Base-by-base conservation (phyloP, 2,113 vertebrate genomes). In the Pomatorhinus ruficollis region DNA sequence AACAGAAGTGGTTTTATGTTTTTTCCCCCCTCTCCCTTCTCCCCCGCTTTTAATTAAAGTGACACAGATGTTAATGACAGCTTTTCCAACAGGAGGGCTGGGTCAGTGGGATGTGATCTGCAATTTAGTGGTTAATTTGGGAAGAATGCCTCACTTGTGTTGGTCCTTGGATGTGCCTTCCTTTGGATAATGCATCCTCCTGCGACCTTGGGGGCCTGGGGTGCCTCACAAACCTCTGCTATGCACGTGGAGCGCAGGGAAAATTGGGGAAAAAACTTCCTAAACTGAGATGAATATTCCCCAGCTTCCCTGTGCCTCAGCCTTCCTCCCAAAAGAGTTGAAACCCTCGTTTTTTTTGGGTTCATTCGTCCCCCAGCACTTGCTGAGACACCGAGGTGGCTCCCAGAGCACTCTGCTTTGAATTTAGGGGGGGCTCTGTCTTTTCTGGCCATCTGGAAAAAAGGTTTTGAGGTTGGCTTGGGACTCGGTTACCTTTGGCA, bases 121-220 rank as follows among this genome's bases (percentile, higher is more conserved):
- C 39, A 70, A 83, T 95, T 96, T 68, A 22, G 24, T 74, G 93
- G 85, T 47, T 68, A 31, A 64, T 33, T 70, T 47, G 83, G 91
- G 42, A 83, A 72, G 94, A 83, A 77, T 2, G 49, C 28, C 3
- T 78, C 12, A 2, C 40, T 78, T 39, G 72, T 77, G 75, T 54
- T 45, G 83, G 71, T 47, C 64, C 54, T 92, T 35, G 74, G 93
- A 75, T 90, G 82, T 91, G 95, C 84, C 78, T 91, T 85, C 90
- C 70, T 83, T 44, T 86, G 90, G 53, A 77, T 86, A n/a, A 72
- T 14, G 13, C 57, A 25, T 60, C 74, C 57, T 89, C 27, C 44
- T 57, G 83, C 44, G 45, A 78, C 71, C 54, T 3, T 39, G 39
- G 19, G n/a, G 59, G 64, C 45, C 64, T 0, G 4, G 30, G 66